Evolutionary conservation across 2,113 vertebrate genomes (phyloP), one percentile per base, ranked within the genome.

Genomic region (Ictalurus furcatus): DNA sequence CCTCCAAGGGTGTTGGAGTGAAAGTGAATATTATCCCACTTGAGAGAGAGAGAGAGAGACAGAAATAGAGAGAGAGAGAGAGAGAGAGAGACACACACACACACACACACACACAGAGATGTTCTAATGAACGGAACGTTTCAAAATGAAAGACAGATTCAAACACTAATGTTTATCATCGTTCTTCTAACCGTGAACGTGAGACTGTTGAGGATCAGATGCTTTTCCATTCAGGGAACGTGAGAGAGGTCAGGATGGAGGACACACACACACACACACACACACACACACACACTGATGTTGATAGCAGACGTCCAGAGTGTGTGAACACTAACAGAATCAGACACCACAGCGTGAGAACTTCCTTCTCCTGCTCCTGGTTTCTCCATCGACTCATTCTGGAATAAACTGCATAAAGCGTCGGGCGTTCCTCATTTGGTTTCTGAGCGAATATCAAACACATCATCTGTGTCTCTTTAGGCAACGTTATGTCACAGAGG

Each of bases 11-110:
- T 90, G 85, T 91, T 91, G 78, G 81, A 83, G 89, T 83, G 80
- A 59, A 61, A 83, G 85, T 90, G 86, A 93, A 90, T 85, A 90
- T 88, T 89, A 92, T 91, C 88, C 91, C 71, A 34, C 85, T 88
- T 86, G 86, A 87, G 86, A 89, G 76, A 58, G 71, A 56, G 79
- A 86, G 88, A 67, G 65, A 69, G 44, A 37, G 40, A 71, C 74
- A 90, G 40, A 74, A 79, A 85, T 56, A 59, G 65, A 83, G 14
- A 71, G 17, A 59, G 80, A 58, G 80, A 83, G 56, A 44, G 37
- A 76, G 71, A 74, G 37, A 74, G 71, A 74, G 71, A 34, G 34
- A 34, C 40, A 44, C 40, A 44, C 52, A 52, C 52, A 74, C 37
- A 81, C 48, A n/a, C 48, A 81, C 28, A 82, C n/a, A 83, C 12